phyloP scores from a whole-genome alignment of 2,797 vertebrate genomes.

The Sebastes reedi region DNA sequence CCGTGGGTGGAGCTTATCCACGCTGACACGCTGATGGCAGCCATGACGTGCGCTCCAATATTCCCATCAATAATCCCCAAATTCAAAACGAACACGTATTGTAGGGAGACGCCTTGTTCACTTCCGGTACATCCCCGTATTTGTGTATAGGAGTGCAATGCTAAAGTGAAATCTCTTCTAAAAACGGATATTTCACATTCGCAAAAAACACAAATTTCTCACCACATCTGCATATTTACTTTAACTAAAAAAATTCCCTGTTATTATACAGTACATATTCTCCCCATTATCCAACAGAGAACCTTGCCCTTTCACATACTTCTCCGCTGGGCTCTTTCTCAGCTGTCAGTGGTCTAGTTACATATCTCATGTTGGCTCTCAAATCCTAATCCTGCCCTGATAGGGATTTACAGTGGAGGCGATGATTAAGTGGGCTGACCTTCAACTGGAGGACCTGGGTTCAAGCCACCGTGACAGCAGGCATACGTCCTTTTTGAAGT shows the following conservation, averaged over 20 bases:
- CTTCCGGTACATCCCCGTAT: too few species aligned
- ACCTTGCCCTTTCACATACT: slow-evolving; percentile 23
- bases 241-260: not conserved
- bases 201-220: not conserved
- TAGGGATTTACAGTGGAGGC: slow-evolving; percentile 43
- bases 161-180: not conserved
- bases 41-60: not conserved
- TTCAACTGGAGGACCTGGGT: slow-evolving; percentile 32
- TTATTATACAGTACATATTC: not conserved
- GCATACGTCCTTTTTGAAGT: slow-evolving; percentile 15
- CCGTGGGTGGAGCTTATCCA: not conserved
- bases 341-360: slow-evolving; percentile 19
- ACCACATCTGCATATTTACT: not conserved
- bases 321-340: slow-evolving; percentile 4
- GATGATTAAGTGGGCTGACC: slow-evolving; percentile 56
- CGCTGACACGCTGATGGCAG: not conserved
- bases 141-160: too few species aligned
- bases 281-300: not conserved
- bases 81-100: too few species aligned
- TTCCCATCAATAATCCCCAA: too few species aligned
- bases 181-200: not conserved
- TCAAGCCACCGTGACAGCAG: slow-evolving; percentile 37
- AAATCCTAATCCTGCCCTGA: slow-evolving; percentile 40
- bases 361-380: slow-evolving; percentile 40
- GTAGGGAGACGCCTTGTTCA: too few species aligned